A percentile compares a stretch with the other conserved stretches of the same genome.
These are phyloP conservation scores for Drosophila busckii DNA, from an alignment of 1,140 invertebrate species.

Conservation along the genomic window DNA sequence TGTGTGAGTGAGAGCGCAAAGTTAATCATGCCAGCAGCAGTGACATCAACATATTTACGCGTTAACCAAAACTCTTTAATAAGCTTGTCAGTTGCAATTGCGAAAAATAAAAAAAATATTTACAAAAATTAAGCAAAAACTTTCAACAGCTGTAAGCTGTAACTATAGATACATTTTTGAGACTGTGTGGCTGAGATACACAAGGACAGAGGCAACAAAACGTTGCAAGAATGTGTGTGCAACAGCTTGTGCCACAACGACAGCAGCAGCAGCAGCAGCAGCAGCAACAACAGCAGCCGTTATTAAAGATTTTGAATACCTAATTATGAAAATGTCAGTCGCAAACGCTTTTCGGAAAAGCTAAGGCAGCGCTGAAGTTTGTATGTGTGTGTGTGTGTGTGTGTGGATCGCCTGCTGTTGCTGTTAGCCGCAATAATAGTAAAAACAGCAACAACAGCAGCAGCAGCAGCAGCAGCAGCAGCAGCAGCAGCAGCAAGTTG, in stretches of 20 bases:
- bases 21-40: too few species aligned
- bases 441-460: constrained; percentile 31
- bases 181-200: too few species aligned
- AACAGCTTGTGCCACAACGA: constrained; percentile 24
- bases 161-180: too few species aligned
- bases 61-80: too few species aligned
- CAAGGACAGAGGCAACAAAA: too few species aligned
- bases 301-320: constrained; percentile 79
- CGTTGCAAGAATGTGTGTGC: too few species aligned
- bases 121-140: too few species aligned
- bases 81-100: too few species aligned
- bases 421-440: constrained; percentile 10
- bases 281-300: constrained; percentile 64
- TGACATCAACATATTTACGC: too few species aligned
- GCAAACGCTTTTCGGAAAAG: constrained; percentile 67
- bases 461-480: constrained; percentile 27
- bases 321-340: constrained; percentile 79
- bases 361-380: constrained; percentile 21
- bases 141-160: too few species aligned
- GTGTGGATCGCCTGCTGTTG: constrained; percentile 28
- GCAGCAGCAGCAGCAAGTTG: constrained; percentile 48
- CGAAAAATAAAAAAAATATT: too few species aligned
- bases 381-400: constrained; percentile 22
- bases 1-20: too few species aligned
- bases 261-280: constrained; percentile 27